Base-by-base conservation (phyloP, 2,888 invertebrate genomes). In the Sicus ferrugineus region DNA sequence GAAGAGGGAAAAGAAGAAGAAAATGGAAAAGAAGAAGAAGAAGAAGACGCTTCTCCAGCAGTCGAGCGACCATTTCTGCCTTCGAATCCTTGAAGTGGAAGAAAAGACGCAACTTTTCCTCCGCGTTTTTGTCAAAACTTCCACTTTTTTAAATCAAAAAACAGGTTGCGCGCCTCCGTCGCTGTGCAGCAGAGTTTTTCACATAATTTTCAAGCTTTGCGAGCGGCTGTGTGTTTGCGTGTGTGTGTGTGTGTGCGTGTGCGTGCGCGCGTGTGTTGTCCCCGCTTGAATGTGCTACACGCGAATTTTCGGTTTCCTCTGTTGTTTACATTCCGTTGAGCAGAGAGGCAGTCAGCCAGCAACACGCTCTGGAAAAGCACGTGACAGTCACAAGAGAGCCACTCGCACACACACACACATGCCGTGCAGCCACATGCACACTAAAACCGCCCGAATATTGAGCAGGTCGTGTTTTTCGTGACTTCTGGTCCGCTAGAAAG, bases 281-380 rank as follows among this genome's bases (percentile, higher is more conserved):
- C 34, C 34, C 59, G 19, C 5, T 48, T 26, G 59, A n/a, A 58
- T 59, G 19, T 59, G 34, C 21, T 21, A 38, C 34, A 30, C 34
- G 59, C 59, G 19, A 23, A 62, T 62, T 62, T 62, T 62, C 48
- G 62, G 28, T 48, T 62, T 46, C 42, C 28, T 16, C 46, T 30
- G 46, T 34, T 62, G 62, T 62, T 62, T 62, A 48, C 62, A 46
- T 34, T 28, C n/a, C 30, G 62, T 21, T 28, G 56, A 30, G 56
- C 28, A 26, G 30, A 26, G 14, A 26, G 2, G 52, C 30, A 28
- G 59, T 19, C 19, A 59, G 0, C 31, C 38, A 61, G 26, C 19
- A 61, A 34, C 59, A 19, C 38, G 59, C 16, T 59, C 11, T 59
- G 31, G 14, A 28, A 48, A 64, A 64, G 50, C 64, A 50, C 50